Base-by-base conservation (phyloP, 1,140 invertebrate species). In the Thaumetopoea pityocampa region DNA sequence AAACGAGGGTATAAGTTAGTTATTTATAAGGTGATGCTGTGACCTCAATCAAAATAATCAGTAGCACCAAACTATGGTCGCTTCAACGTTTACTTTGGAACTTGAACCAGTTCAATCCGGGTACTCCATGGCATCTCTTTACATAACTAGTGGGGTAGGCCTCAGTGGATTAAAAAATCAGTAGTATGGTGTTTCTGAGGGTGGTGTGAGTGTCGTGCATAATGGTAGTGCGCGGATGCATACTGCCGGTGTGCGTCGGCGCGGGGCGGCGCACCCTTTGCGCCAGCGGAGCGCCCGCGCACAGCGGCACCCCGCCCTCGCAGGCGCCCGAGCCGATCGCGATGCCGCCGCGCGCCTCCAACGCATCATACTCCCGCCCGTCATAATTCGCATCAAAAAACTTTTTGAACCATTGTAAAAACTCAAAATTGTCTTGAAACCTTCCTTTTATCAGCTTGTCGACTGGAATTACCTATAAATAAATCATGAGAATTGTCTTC, bases 361-460 rank as follows among this genome's bases (percentile, higher is more conserved):
- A 85, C 22, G 96, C 93, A 81, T 99, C 94, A 85, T 99, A 99
- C 41, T 96, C 94, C 54, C 93, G 90, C 36, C 96, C 97, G 76
- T 98, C 95, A 86, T 98, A 99, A 88, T 99, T 99, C 29, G 97
- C 97, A 89, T 99, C 98, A 88, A 99, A 99, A 87, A 99, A 99
- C 79, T 98, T 98, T 90, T 99, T 99, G 88, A 99, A 99, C 98
- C 98, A 99, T 89, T 99, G 98, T 50, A 99, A 92, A 89, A 99
- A 99, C 88, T 99, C 98, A 91, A 99, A 99, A 88, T 99, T 99
- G 87, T 99, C 98, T 91, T 98, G 96, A 87, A 99, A 99, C 70
- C 95, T 92, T 61, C 96, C 97, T 86, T 99, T 99, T 72, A 98
- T 96, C 84, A 99, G 90, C 87, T 94, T 96, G 86, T 99, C 97